Base-by-base conservation (phyloP, 2,113 vertebrate species). In the Potamarius usumacintae region DNA sequence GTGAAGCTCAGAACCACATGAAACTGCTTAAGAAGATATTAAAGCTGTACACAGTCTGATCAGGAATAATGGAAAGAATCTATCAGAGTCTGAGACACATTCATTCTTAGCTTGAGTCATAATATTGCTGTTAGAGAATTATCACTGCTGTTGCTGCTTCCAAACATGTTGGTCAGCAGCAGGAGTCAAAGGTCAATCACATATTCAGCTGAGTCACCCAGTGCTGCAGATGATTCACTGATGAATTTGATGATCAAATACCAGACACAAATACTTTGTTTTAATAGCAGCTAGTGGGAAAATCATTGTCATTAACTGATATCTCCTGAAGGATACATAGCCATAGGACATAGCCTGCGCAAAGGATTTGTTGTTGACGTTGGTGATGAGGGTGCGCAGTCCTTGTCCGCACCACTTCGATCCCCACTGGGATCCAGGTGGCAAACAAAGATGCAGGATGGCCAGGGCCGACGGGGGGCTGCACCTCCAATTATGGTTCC, bases 151-250 rank as follows among this genome's bases (percentile, higher is more conserved):
- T 72, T 48, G 67, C 67, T 63, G 65, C 79, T 84, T 67, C 69
- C 42, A 52, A 18, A 85, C 22, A 53, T 20, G 69, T 58, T 84
- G 83, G n/a, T 57, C 67, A 67, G 7, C 17, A 55, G 63, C 63
- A 85, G 34, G 17, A 52, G 34, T 58, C 7, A 62, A 9, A 78
- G 82, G 52, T 79, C 50, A 79, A 53, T 78, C 83, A 86, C 71
- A 65, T 86, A 5, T 52, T 17, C 78, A 52, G 58, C 15, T 63
- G 30, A 85, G 27, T 60, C 20, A 58, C 52, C 17, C 17, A 34
- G n/a, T 18, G 53, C 67, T 85, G 55, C 69, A 25, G 55, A 60
- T 77, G 20, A 60, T 58, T 58, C 53, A 42, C 10, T 48, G 30
- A 71, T 50, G 42, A 72, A 1, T 27, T 8, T 58, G 1, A 58